Conservation (phyloP, 2,797 vertebrate species). For the Sebastes wilsoni region DNA sequence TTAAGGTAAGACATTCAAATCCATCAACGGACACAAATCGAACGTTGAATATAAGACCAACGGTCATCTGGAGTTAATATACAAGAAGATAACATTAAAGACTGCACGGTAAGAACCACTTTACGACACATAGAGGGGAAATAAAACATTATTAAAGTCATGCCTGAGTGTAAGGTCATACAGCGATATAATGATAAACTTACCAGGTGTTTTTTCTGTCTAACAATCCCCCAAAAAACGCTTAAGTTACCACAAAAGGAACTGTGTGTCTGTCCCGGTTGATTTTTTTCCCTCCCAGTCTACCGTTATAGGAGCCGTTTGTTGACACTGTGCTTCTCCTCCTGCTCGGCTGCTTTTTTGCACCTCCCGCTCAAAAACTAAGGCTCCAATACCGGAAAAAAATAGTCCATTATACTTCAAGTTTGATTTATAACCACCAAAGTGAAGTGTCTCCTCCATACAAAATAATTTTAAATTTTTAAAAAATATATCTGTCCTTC, state of each 20-base stretch:
- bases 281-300: conserved; percentile 65
- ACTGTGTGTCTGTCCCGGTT: conserved; percentile 43
- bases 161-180: conserved; percentile 27
- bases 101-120: background rate
- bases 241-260: conserved; percentile 49
- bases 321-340: conserved; percentile 71
- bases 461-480: background rate
- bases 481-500: background rate
- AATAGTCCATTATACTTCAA: conserved; percentile 46
- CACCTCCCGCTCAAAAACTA: conserved; percentile 87
- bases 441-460: background rate
- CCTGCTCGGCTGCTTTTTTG: conserved; percentile 60
- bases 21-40: background rate
- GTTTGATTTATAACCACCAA: conserved; percentile 28
- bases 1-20: background rate
- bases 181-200: conserved; percentile 33
- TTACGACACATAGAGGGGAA: background rate
- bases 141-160: conserved; percentile 16
- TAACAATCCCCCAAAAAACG: background rate
- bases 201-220: conserved; percentile 25
- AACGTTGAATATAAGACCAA: background rate
- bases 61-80: background rate
- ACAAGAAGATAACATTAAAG: background rate
- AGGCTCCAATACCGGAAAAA: conserved; percentile 65
- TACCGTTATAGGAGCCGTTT: conserved; percentile 60